phyloP scores from a whole-genome alignment of 1,140 invertebrate species.

The Antheraea pernyi region DNA sequence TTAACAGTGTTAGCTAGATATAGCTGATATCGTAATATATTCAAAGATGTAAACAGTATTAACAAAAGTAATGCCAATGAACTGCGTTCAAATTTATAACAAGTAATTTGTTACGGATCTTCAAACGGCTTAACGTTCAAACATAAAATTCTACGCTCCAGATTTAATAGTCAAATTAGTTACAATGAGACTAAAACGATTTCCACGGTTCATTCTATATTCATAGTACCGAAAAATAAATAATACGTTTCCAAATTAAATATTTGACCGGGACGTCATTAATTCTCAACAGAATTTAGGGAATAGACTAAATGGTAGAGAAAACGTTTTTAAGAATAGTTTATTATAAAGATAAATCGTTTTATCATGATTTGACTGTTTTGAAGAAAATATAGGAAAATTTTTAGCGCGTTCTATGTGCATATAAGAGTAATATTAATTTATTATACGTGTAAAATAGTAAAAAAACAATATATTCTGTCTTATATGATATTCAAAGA shows the following conservation, averaged over 20 bases:
- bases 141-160: not conserved
- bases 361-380: constrained; percentile 15
- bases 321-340: constrained; percentile 5
- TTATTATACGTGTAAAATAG: too few relatives aligned
- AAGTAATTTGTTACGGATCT: not conserved
- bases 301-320: not conserved
- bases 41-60: too few relatives aligned
- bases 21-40: too few relatives aligned
- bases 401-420: not conserved
- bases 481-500: too few relatives aligned
- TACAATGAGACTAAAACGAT: not conserved
- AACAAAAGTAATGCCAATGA: too few relatives aligned
- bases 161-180: constrained; percentile 1
- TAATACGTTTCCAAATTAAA: constrained; percentile 1
- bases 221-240: not conserved
- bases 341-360: constrained; percentile 16
- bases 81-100: not conserved
- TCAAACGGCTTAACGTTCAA: not conserved
- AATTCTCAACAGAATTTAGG: constrained; percentile 3
- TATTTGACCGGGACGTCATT: not conserved
- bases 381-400: not conserved
- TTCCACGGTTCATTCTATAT: not conserved
- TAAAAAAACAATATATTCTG: too few relatives aligned
- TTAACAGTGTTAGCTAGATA: too few relatives aligned
- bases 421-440: not conserved